Percentiles rank a stretch among this genome's conserved stretches.
These are phyloP conservation scores for Cisticola juncidis DNA, from an alignment of 2,113 vertebrate genomes.

Conservation along the genomic window DNA sequence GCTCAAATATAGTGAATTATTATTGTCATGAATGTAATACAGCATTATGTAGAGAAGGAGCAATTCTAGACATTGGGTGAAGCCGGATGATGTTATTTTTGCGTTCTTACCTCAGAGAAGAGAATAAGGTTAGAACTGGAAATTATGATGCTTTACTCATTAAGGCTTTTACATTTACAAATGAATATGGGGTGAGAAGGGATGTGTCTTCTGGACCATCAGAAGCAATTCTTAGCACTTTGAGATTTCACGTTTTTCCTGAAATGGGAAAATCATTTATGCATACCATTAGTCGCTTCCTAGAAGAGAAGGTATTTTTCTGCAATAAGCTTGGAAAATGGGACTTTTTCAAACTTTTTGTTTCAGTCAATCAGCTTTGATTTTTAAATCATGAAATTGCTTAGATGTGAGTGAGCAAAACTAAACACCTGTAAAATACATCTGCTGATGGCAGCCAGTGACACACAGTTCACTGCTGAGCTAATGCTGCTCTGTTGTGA, in stretches of 20 bases:
- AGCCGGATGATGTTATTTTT: not conserved
- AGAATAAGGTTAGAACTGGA: not conserved
- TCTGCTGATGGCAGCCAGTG: not conserved
- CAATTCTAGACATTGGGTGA: not conserved
- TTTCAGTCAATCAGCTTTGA: conserved; percentile 21
- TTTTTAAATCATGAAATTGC: conserved; percentile 32
- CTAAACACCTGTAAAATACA: conserved; percentile 11
- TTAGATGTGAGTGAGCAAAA: not conserved
- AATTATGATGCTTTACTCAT: not conserved
- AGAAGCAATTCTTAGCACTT: not conserved
- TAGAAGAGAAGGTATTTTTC: conserved; percentile 14
- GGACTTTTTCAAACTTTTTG: conserved; percentile 5
- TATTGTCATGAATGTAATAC: not conserved
- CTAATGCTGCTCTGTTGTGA: not conserved
- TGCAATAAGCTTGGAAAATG: not conserved
- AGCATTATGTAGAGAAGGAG: not conserved
- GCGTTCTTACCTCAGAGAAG: not conserved
- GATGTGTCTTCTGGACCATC: not conserved
- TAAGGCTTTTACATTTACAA: not conserved
- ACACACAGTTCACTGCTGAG: not conserved
- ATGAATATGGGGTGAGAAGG: not conserved
- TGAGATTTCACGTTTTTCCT: not conserved
- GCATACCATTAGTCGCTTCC: not conserved
- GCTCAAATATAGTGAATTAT: not conserved
- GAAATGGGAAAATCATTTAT: conserved; percentile 18